Percentiles rank a stretch among this genome's conserved stretches.
phyloP scores from a whole-genome alignment of 2,797 vertebrate genomes.

The Leptoclinus maculatus region DNA sequence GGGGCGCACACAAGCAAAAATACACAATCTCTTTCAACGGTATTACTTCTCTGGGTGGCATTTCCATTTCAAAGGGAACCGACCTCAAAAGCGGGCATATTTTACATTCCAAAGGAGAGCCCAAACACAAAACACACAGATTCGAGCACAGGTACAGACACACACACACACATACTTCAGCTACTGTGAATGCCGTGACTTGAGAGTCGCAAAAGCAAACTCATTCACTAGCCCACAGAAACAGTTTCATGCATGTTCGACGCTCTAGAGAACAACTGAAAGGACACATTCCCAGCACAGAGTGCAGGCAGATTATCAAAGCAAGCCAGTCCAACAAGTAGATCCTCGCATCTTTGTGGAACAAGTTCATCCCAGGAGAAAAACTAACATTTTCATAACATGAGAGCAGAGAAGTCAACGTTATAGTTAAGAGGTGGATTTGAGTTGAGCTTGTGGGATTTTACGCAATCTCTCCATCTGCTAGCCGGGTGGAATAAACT shows the following conservation, averaged over 20 bases:
- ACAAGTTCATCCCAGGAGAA: slow-evolving; percentile 49
- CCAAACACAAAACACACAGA: slow-evolving; percentile 56
- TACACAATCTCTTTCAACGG: slow-evolving; percentile 48
- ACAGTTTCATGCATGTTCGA: slow-evolving; percentile 25
- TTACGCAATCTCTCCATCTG: slow-evolving; percentile 58
- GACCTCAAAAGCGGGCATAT: slow-evolving; percentile 61
- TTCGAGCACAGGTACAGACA: slow-evolving; percentile 34
- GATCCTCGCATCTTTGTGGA: slow-evolving; percentile 35
- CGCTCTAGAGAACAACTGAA: slow-evolving; percentile 30
- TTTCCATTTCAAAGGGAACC: slow-evolving; percentile 71
- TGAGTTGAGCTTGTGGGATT: slow-evolving; percentile 36
- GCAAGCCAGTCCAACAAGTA: slow-evolving; percentile 16
- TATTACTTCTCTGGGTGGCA: slow-evolving; percentile 58
- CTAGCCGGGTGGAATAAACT: slow-evolving; percentile 39
- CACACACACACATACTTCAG: slow-evolving; percentile 29
- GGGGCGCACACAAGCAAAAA: slow-evolving; percentile 37
- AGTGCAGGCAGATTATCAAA: slow-evolving; percentile 23
- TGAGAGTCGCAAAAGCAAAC: slow-evolving; percentile 48
- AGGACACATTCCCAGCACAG: slow-evolving; percentile 43
- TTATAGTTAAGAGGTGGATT: slow-evolving; percentile 41
- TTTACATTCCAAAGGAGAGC: slow-evolving; percentile 66
- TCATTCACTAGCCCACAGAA: slow-evolving; percentile 6
- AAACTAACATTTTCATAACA: slow-evolving; percentile 68
- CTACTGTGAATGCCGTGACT: slow-evolving; percentile 11
- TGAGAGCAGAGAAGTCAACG: slow-evolving; percentile 62